These are phyloP conservation scores for Hanleya hanleyi DNA, from an alignment of 2,888 invertebrate species.

Conservation along the genomic window DNA sequence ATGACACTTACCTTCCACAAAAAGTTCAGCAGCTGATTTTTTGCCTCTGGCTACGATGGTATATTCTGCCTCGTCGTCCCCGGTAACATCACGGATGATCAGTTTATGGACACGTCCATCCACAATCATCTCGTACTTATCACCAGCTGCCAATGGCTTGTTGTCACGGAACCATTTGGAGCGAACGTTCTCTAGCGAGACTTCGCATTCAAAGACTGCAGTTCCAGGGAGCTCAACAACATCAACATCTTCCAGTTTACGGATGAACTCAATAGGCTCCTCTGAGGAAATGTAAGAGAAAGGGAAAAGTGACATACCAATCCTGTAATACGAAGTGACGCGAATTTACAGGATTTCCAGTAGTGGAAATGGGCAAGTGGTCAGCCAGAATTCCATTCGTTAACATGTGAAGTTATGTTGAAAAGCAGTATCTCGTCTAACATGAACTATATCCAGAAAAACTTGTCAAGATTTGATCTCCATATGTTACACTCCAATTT, in stretches of 20 bases:
- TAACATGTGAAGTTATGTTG: too few species aligned
- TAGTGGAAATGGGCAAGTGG: too few species aligned
- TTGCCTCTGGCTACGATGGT: conserved; percentile 60
- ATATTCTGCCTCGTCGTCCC: conserved; percentile 66
- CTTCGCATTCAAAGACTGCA: conserved; percentile 81
- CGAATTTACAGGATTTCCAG: too few species aligned
- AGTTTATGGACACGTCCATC: conserved; percentile 65
- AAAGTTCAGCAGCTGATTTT: conserved; percentile 65
- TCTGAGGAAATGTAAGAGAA: too few species aligned
- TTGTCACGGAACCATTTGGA: conserved; percentile 85
- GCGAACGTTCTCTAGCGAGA: conserved; percentile 82
- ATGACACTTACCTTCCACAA: conserved; percentile 70
- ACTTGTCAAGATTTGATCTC: too few species aligned
- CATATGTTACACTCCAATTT: too few species aligned
- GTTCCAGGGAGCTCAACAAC: conserved; percentile 63
- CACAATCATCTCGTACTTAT: conserved; percentile 64
- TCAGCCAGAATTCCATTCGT: too few species aligned
- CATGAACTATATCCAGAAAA: too few species aligned
- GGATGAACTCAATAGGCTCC: conserved; percentile 64
- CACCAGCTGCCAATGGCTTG: conserved; percentile 82
- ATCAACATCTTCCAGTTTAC: conserved; percentile 62
- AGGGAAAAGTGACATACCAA: too few species aligned
- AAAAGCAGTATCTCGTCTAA: too few species aligned
- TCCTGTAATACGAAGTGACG: too few species aligned
- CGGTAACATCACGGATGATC: conserved; percentile 57